Percentiles rank a stretch among this genome's conserved stretches.
Evolutionary conservation across 2,888 invertebrate genomes (phyloP).

Genomic region (Sylvicola fuscatus): DNA sequence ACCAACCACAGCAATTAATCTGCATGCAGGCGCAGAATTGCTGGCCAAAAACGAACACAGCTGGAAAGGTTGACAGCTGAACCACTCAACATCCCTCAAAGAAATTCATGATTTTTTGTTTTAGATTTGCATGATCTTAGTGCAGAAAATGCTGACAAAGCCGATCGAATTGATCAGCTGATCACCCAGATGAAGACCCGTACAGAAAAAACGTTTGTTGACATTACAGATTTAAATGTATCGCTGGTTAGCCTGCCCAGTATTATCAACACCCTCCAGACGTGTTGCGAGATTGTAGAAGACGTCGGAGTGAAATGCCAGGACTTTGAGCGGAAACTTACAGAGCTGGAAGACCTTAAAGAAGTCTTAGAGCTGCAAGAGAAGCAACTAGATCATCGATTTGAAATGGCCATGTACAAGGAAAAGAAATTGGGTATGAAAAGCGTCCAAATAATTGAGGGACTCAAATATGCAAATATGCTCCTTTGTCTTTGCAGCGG

Average conservation of each 20-base stretch:
- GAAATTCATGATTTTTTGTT: too few relatives aligned
- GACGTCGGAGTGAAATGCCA: slow-evolving; percentile 30
- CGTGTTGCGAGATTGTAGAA: slow-evolving; percentile 22
- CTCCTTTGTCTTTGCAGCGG: slow-evolving; percentile 13
- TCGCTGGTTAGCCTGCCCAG: slow-evolving; percentile 17
- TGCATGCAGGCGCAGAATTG: slow-evolving; percentile 39
- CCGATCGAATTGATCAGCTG: slow-evolving; percentile 25
- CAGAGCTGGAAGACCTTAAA: slow-evolving; percentile 36
- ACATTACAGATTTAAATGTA: slow-evolving; percentile 16
- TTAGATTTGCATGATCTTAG: slow-evolving; percentile 34
- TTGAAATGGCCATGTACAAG: slow-evolving; percentile 38
- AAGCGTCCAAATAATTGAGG: too few relatives aligned
- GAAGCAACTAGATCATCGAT: slow-evolving; percentile 37
- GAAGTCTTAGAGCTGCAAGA: slow-evolving; percentile 41
- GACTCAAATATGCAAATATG: neutral
- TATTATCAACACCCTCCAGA: slow-evolving; percentile 21
- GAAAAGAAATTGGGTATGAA: slow-evolving; percentile 36
- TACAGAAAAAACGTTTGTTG: slow-evolving; percentile 12
- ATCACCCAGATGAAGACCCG: slow-evolving; percentile 25
- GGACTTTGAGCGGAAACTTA: slow-evolving; percentile 33
- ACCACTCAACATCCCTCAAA: too few relatives aligned
- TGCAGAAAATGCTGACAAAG: slow-evolving; percentile 36
- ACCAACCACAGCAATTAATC: slow-evolving; percentile 16
- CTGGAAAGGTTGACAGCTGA: slow-evolving; percentile 28
- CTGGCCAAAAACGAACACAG: slow-evolving; percentile 40